Conservation (phyloP, 2,113 vertebrate genomes). For the Arvicanthis niloticus region DNA sequence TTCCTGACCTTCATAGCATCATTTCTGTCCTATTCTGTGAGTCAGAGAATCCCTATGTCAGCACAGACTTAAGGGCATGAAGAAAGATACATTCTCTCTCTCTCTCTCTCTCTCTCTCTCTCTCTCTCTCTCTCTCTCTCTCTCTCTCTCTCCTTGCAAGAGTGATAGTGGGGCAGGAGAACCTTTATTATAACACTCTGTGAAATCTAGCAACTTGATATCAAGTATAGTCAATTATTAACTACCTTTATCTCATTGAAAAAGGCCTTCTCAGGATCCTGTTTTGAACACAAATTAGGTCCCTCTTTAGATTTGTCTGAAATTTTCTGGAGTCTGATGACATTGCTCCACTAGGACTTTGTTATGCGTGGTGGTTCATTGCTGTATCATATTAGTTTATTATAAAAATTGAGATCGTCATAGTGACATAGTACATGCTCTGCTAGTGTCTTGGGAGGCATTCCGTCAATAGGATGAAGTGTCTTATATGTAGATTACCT, state of each 20-base stretch:
- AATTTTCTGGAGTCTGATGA: not conserved
- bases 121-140: not conserved
- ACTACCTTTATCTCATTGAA: not conserved
- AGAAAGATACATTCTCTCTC: not conserved
- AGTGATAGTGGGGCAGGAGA: not conserved
- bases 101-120: not conserved
- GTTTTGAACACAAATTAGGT: not conserved
- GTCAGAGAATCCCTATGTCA: not conserved
- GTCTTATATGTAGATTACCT: not conserved
- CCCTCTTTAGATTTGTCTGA: slow-evolving; percentile 25
- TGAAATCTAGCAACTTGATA: not conserved
- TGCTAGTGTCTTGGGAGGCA: not conserved
- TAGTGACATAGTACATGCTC: not conserved
- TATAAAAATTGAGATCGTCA: not conserved
- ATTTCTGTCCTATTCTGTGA: not conserved
- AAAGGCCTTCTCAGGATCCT: not conserved
- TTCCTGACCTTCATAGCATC: not conserved
- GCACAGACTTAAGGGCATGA: not conserved
- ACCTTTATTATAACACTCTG: not conserved
- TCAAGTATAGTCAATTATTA: not conserved
- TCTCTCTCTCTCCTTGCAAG: not conserved
- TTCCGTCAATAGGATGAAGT: not conserved
- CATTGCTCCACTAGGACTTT: not conserved
- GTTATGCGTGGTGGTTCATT: not conserved
- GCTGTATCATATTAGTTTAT: not conserved